Base-by-base conservation (phyloP, 2,888 invertebrate species). In the Phalangium opilio region DNA sequence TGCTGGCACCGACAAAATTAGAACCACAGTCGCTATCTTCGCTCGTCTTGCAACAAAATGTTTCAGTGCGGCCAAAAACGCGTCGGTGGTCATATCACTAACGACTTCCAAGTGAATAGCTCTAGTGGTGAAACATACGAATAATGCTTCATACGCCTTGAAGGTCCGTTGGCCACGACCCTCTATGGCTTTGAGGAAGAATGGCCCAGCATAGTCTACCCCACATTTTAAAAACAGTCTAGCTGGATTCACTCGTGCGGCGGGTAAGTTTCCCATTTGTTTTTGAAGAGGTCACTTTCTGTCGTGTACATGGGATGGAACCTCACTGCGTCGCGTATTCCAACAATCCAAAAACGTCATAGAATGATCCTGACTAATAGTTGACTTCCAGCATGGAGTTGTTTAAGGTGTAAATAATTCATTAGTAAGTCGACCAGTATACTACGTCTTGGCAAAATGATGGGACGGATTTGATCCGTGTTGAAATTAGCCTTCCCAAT, bases 1-100 rank as follows among this genome's bases (percentile, higher is more conserved):
- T 40, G 17, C 41, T 33, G n/a, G 47, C 50, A 1, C 55, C 55
- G 7, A 54, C 44, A 40, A 59, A 57, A 33, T 54, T 56, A 1
- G 50, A 56, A 0, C 44, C 54, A 41, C 55, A 54, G 21, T 58
- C 55, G 5, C 48, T 27, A 27, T 27, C 27, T 27, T 27, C 27
- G n/a, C 27, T 27, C 27, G 27, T 45, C 39, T 44, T 55, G 14
- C 55, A 44, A 17, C 17, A 17, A 54, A 54, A n/a, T 48, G 38
- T 14, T 44, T 44, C 5, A 55, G 35, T 1, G 54, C 33, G 12
- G 49, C 49, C 4, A 57, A 38, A 33, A 57, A 54, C 2, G 49
- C 51, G 10, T 48, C 50, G 2, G 52, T 48, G 2, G 52, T 45
- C 17, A 55, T 27, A 18, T 47, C 49, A 15, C 32, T 48, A 2